phyloP scores from a whole-genome alignment of 2,888 invertebrate species.

The Therioaphis trifolii region DNA sequence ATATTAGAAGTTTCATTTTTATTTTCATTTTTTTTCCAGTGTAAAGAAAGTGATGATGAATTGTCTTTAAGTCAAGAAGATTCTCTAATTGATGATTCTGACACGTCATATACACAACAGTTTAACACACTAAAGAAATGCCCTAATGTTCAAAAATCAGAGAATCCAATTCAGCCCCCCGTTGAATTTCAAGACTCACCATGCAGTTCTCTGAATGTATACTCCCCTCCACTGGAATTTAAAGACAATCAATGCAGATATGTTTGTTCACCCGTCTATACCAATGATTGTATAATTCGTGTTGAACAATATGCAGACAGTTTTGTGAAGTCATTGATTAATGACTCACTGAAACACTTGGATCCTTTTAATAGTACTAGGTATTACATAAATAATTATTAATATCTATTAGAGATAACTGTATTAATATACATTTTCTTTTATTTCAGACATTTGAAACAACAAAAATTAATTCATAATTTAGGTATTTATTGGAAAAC shows the following conservation, averaged over 20 bases:
- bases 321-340: conserved; percentile 55
- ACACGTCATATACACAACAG: conserved; percentile 71
- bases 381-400: conserved; percentile 23
- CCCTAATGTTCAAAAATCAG: conserved; percentile 63
- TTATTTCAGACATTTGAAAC: conserved; percentile 42
- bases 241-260: conserved; percentile 47
- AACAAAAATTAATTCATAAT: conserved; percentile 34
- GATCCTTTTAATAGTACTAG: conserved; percentile 19
- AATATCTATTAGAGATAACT: background rate
- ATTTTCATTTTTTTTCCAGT: conserved; percentile 36
- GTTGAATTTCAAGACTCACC: conserved; percentile 83
- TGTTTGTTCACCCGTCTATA: conserved; percentile 26
- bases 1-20: background rate
- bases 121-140: conserved; percentile 66
- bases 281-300: conserved; percentile 47
- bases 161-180: conserved; percentile 80
- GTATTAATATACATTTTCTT: background rate
- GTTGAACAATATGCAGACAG: conserved; percentile 52
- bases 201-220: conserved; percentile 64
- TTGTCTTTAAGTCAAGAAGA: conserved; percentile 54
- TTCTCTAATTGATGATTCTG: conserved; percentile 67
- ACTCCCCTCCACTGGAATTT: conserved; percentile 44
- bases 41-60: conserved; percentile 45
- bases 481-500: conserved; percentile 59
- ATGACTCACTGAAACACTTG: conserved; percentile 45